These are phyloP conservation scores for Lithosia quadra DNA, from an alignment of 2,888 invertebrate species.

Conservation along the genomic window DNA sequence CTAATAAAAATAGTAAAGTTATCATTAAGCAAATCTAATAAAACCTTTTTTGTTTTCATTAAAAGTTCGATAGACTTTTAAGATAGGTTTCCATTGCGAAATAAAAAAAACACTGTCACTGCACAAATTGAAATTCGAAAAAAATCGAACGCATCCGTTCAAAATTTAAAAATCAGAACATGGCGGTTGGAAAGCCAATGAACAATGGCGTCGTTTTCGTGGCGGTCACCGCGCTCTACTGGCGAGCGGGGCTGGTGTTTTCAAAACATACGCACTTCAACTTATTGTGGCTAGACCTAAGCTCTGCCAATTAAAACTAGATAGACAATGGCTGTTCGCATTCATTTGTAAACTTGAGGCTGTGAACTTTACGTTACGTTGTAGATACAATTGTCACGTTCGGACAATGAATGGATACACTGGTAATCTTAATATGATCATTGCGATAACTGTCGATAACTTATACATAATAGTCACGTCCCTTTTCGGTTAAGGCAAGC, in stretches of 20 bases:
- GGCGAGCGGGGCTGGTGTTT: constrained; percentile 41
- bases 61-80: not conserved
- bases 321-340: constrained; percentile 50
- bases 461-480: not conserved
- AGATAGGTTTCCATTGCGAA: constrained; percentile 6
- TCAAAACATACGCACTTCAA: constrained; percentile 55
- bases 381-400: constrained; percentile 14
- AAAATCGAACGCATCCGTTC: constrained; percentile 38
- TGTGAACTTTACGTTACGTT: constrained; percentile 19
- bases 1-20: not conserved
- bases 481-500: not conserved
- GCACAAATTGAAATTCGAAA: constrained; percentile 27
- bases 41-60: constrained; percentile 7
- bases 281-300: constrained; percentile 52
- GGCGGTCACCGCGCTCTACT: constrained; percentile 36
- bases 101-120: constrained; percentile 35
- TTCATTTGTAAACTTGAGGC: constrained; percentile 48
- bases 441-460: not conserved
- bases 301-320: constrained; percentile 46
- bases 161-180: constrained; percentile 37
- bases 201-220: constrained; percentile 56
- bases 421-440: not conserved
- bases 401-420: constrained; percentile 9
- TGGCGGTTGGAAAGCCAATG: constrained; percentile 17
- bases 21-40: not conserved